These are phyloP conservation scores for Silurus aristotelis DNA, from an alignment of 2,797 vertebrate species.

Conservation along the genomic window DNA sequence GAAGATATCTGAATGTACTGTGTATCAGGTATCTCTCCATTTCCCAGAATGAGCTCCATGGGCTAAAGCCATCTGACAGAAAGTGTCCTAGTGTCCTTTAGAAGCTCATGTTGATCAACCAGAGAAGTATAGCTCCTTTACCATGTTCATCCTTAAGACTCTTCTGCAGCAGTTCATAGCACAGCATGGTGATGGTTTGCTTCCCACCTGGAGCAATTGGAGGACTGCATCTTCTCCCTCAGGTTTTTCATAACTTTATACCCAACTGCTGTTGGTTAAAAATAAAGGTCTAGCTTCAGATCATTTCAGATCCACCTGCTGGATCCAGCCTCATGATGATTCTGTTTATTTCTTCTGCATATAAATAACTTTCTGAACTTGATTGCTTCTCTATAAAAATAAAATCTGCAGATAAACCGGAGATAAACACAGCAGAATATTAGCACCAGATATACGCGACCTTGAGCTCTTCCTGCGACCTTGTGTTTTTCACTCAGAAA, in stretches of 20 bases:
- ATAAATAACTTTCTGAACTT: not conserved
- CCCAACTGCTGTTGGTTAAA: no score
- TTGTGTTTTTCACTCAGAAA: not conserved
- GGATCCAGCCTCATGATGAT: not conserved
- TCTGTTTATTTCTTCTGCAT: not conserved
- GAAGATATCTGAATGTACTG: no score
- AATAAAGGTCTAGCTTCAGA: no score
- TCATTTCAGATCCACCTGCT: no score
- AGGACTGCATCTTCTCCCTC: not conserved
- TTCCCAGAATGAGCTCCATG: no score
- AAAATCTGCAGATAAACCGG: not conserved
- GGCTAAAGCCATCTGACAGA: no score
- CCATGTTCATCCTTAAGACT: no score
- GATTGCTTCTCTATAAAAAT: constrained; percentile 17
- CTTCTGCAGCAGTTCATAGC: no score
- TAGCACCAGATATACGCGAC: not conserved
- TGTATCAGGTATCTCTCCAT: no score
- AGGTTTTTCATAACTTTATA: no score
- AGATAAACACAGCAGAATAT: not conserved
- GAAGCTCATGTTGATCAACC: not conserved
- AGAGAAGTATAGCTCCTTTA: not conserved
- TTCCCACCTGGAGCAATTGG: no score
- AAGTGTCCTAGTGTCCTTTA: not conserved
- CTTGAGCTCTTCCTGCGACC: constrained; percentile 5
- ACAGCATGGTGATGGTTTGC: no score